phyloP scores from a whole-genome alignment of 2,113 vertebrate genomes.

The Pipra filicauda region DNA sequence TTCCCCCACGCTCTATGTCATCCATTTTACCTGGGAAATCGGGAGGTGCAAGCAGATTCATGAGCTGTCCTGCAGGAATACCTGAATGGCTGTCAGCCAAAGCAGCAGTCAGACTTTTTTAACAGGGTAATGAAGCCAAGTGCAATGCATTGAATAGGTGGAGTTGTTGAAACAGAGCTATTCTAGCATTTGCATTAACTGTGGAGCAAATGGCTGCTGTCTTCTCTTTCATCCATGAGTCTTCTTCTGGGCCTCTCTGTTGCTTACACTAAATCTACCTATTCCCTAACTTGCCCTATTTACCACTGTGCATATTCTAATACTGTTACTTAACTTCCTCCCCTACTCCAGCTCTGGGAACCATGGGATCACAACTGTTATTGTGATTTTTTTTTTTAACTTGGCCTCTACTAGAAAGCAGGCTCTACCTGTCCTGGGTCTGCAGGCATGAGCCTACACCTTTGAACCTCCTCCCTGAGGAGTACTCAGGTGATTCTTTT shows the following conservation, averaged over 20 bases:
- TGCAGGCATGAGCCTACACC: not conserved
- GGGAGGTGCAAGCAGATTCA: not conserved
- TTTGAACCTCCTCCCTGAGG: not conserved
- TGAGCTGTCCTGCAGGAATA: not conserved
- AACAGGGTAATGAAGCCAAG: not conserved
- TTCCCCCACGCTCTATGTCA: not conserved
- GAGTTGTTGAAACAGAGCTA: not conserved
- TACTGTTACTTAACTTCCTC: not conserved
- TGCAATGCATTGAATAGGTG: not conserved
- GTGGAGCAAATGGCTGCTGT: not conserved
- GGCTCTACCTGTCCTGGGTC: not conserved
- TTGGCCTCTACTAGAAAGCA: not conserved
- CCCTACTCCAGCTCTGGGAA: not conserved
- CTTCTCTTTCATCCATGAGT: not conserved
- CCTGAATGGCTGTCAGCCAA: not conserved
- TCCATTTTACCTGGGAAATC: not conserved
- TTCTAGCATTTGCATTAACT: not conserved
- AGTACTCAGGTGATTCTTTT: rapidly evolving
- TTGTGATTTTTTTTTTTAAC: not conserved
- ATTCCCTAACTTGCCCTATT: not conserved
- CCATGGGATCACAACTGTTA: not conserved
- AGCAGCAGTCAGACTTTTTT: not conserved
- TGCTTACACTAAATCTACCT: not conserved
- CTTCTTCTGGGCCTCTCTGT: not conserved
- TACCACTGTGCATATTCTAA: not conserved